Conservation (phyloP, 2,797 vertebrate genomes). For the Manis crassicaudata region DNA sequence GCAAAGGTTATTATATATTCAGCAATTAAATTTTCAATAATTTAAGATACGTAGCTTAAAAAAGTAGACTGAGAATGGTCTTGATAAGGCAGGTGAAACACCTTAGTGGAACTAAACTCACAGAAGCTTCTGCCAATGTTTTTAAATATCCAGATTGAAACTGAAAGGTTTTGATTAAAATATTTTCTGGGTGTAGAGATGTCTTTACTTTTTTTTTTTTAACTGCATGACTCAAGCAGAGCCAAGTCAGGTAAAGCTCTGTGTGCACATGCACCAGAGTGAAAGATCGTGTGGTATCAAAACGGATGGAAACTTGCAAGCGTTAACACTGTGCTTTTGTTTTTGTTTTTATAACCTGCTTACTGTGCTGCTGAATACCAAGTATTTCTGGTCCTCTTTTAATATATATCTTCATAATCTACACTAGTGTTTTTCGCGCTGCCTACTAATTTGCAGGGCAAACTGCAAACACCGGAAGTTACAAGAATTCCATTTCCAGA, state of each 20-base stretch:
- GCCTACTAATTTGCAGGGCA: conserved; percentile 68
- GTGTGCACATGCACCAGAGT: conserved; percentile 53
- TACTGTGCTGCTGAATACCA: conserved; percentile 86
- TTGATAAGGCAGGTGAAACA: conserved; percentile 96
- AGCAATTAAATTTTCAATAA: conserved; percentile 97
- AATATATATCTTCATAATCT: conserved; percentile 59
- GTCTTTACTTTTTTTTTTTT: conserved; percentile 64
- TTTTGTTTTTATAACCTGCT: conserved; percentile 83
- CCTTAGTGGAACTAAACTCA: conserved; percentile 88
- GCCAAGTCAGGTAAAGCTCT: conserved; percentile 84
- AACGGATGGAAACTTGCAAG: conserved; percentile 84
- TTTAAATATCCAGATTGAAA: conserved; percentile 80
- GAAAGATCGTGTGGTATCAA: conserved; percentile 67
- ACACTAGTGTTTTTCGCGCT: conserved; percentile 82
- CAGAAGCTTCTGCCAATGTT: conserved; percentile 85
- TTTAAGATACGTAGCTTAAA: conserved; percentile 93
- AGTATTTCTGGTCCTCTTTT: conserved; percentile 84
- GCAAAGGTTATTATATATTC: conserved; percentile 95
- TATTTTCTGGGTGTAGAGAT: conserved; percentile 81
- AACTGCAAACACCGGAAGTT: conserved; percentile 29
- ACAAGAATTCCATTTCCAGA: conserved; percentile 68
- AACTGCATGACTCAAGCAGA: conserved; percentile 85
- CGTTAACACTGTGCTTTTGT: conserved; percentile 88
- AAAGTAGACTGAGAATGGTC: conserved; percentile 93
- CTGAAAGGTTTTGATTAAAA: conserved; percentile 81